Evolutionary conservation across 1,140 invertebrate species (phyloP).

Genomic region (Grapholita molesta): DNA sequence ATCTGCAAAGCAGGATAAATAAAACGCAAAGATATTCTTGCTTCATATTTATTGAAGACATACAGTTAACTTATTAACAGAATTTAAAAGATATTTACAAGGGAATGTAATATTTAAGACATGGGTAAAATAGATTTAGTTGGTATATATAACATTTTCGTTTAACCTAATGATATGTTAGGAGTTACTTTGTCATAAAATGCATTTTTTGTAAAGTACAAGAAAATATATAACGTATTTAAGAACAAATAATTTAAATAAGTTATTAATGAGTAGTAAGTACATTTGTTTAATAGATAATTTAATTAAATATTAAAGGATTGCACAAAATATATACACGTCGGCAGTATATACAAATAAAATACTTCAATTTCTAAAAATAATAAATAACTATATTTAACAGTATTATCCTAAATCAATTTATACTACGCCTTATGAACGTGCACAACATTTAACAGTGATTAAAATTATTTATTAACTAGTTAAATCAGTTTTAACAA

Average conservation of each 20-base stretch:
- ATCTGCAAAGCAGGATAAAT: background rate
- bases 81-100: conserved; percentile 73
- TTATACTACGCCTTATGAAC: conserved; percentile 57
- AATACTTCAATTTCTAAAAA: conserved; percentile 31
- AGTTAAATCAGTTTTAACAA: conserved; percentile 59
- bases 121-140: conserved; percentile 34
- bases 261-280: background rate
- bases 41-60: conserved; percentile 67
- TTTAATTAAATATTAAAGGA: background rate
- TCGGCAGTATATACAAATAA: background rate
- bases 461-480: conserved; percentile 71
- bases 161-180: conserved; percentile 17
- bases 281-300: background rate
- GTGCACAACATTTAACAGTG: conserved; percentile 78
- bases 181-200: conserved; percentile 12
- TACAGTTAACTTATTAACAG: conserved; percentile 70
- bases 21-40: conserved; percentile 9
- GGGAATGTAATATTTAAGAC: conserved; percentile 56
- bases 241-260: background rate
- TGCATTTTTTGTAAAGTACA: conserved; percentile 2
- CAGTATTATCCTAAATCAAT: conserved; percentile 68
- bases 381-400: conserved; percentile 51
- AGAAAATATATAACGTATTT: background rate
- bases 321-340: background rate
- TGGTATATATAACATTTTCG: conserved; percentile 13